A percentile compares a stretch with the other conserved stretches of the same genome.
Conservation (phyloP, 2,113 vertebrate species). For the Uropsilus gracilis region DNA sequence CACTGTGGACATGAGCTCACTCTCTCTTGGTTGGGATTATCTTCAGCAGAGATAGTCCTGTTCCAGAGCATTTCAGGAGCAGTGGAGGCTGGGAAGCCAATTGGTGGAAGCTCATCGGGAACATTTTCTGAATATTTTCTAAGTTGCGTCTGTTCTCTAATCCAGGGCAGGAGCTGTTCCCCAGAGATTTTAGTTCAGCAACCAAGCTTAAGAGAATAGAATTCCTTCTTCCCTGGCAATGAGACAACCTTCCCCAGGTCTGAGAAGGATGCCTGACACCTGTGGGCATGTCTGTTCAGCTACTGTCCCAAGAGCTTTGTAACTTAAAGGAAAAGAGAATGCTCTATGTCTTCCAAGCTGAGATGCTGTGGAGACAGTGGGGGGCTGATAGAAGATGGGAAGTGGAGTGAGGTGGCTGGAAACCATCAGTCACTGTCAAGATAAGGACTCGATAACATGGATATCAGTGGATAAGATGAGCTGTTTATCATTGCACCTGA, state of each 20-base stretch:
- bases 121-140: neutral
- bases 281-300: fast-evolving
- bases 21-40: neutral
- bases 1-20: neutral
- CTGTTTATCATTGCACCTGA: neutral
- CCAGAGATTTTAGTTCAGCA: neutral
- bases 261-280: neutral
- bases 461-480: too few species aligned
- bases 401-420: neutral
- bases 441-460: fast-evolving
- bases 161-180: neutral
- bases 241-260: neutral
- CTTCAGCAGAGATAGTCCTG: neutral
- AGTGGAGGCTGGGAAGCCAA: neutral
- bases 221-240: neutral
- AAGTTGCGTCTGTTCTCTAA: neutral
- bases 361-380: neutral
- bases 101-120: neutral
- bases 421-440: neutral
- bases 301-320: neutral
- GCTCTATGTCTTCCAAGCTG: neutral
- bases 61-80: neutral
- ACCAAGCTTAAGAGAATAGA: neutral
- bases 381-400: neutral
- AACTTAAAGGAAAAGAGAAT: too few species aligned